These are phyloP conservation scores for Sesamia nonagrioides DNA, from an alignment of 1,140 invertebrate genomes.

Conservation along the genomic window DNA sequence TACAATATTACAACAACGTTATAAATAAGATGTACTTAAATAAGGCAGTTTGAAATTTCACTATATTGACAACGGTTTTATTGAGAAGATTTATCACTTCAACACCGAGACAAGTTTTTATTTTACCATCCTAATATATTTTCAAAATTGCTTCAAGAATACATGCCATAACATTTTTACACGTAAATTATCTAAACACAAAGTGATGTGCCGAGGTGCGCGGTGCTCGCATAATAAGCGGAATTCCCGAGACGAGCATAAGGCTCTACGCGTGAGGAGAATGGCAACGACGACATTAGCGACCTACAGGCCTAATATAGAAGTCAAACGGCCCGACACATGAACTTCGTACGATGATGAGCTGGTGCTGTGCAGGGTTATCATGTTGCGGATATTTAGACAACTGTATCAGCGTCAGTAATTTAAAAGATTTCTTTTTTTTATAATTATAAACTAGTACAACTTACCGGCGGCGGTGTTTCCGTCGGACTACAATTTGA, in stretches of 20 bases:
- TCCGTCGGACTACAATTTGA: no score
- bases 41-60: no score
- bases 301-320: slow-evolving; percentile 45
- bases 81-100: no score
- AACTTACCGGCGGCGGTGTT: no score
- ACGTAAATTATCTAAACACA: slow-evolving; percentile 41
- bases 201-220: slow-evolving; percentile 26
- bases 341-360: slow-evolving; percentile 39
- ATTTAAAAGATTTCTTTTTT: background rate
- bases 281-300: slow-evolving; percentile 38
- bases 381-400: background rate
- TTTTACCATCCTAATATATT: background rate
- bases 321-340: slow-evolving; percentile 46
- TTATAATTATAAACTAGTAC: no score
- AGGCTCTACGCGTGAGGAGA: slow-evolving; percentile 34
- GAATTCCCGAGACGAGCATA: slow-evolving; percentile 41
- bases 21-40: no score
- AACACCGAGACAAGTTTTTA: background rate
- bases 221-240: slow-evolving; percentile 42
- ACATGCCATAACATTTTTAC: slow-evolving; percentile 13
- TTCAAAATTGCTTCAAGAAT: background rate
- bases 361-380: slow-evolving; percentile 12
- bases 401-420: background rate
- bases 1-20: no score
- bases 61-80: no score